Base-by-base conservation (phyloP, 2,113 vertebrate genomes). In the Suncus etruscus region DNA sequence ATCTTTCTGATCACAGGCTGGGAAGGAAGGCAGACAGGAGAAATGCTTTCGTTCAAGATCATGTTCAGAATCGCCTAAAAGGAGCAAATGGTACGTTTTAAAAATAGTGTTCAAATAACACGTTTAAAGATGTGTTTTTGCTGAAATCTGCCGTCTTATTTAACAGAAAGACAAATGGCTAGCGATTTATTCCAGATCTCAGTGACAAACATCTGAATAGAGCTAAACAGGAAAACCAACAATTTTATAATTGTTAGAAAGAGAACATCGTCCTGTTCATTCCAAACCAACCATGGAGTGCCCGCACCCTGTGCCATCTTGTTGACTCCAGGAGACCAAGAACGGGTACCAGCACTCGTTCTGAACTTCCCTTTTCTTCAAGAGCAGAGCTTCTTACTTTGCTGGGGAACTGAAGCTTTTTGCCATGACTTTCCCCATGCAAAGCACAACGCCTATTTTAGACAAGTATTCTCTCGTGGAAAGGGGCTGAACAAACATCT, bases 361-460 rank as follows among this genome's bases (percentile, higher is more conserved):
- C 81, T 14, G 20, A 95, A 92, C 61, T 93, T 91, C 22, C 27
- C 48, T 20, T 89, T 86, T 70, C 91, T 75, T 18, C 18, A 25
- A 48, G 70, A 85, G 24, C 77, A 47, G 69, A 87, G 22, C 39
- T 86, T 73, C 90, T 90, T 61, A 72, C 58, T 87, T 91, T 29
- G n/a, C 32, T 29, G 14, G 48, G 85, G 32, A 79, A 50, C 31
- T 48, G 20, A 87, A 93, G 6, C 63, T 65, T 7, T 39, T 92
- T 25, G 39, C 29, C 39, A 79, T 45, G 79, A 77, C 12, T 90
- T 88, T 90, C 78, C 58, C 51, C 18, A 45, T 79, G 45, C 93
- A 80, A 87, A 69, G 27, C 73, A 79, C 29, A 15, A 3, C 31
- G 54, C 39, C 10, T 86, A 11, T 83, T 92, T 70, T 90, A 63